Conservation (phyloP, 1,140 invertebrate genomes). For the Brachionus rubens region DNA sequence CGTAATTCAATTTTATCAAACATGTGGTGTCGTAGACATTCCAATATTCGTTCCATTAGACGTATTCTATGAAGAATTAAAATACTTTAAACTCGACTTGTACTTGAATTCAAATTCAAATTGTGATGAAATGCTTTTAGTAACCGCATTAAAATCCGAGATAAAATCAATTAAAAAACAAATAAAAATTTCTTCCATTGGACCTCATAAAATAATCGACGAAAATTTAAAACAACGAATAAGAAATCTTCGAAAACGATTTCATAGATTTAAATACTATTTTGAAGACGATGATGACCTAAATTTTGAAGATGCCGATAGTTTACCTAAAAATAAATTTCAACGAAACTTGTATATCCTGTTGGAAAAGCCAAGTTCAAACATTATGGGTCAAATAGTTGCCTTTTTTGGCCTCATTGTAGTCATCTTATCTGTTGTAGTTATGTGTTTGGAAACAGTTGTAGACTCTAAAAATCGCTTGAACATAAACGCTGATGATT, state of each 20-base stretch:
- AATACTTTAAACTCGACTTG: slow-evolving; percentile 1
- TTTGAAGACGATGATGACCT: slow-evolving; percentile 8
- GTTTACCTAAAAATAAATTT: slow-evolving; percentile 7
- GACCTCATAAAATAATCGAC: not conserved
- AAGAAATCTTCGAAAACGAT: not conserved
- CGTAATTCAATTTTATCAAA: slow-evolving; percentile 36
- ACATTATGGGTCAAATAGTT: not conserved
- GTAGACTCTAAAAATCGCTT: slow-evolving; percentile 8
- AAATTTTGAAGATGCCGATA: slow-evolving; percentile 3
- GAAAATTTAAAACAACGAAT: not conserved
- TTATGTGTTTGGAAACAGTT: slow-evolving; percentile 78
- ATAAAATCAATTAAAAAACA: slow-evolving; percentile 16
- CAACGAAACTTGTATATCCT: not conserved
- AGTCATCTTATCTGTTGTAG: slow-evolving; percentile 85
- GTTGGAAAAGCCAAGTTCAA: not conserved
- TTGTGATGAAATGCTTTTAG: slow-evolving; percentile 30
- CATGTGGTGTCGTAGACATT: slow-evolving; percentile 24
- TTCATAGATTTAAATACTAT: slow-evolving; percentile 18
- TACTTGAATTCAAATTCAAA: slow-evolving; percentile 21
- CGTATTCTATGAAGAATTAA: slow-evolving; percentile 33
- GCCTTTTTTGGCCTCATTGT: slow-evolving; percentile 18
- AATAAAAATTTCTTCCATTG: not conserved
- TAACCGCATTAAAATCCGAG: slow-evolving; percentile 6
- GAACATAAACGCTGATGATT: not conserved
- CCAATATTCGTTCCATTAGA: slow-evolving; percentile 24